Evolutionary conservation across 2,888 invertebrate genomes (phyloP).

Genomic region (Meandrusa payeni): DNA sequence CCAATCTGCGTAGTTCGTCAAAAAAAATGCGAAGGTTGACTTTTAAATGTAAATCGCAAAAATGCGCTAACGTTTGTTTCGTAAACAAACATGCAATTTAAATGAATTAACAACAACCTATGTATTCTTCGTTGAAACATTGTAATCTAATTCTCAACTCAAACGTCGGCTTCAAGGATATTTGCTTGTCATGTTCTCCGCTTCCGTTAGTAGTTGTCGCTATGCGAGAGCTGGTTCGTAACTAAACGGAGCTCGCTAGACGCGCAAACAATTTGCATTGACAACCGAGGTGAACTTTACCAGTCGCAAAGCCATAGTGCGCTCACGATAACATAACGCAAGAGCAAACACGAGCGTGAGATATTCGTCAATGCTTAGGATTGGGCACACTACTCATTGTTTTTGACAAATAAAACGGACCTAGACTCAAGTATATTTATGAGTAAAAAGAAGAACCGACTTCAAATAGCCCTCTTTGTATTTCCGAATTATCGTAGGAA

Average conservation of each 20-base stretch:
- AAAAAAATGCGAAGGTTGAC: too few relatives aligned
- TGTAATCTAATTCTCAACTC: constrained; percentile 21
- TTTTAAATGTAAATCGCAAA: too few relatives aligned
- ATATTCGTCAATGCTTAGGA: constrained; percentile 43
- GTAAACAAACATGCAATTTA: too few relatives aligned
- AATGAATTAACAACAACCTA: too few relatives aligned
- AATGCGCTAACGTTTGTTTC: too few relatives aligned
- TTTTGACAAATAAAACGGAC: too few relatives aligned
- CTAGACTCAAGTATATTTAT: too few relatives aligned
- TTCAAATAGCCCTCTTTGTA: too few relatives aligned
- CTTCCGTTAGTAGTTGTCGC: constrained; percentile 45
- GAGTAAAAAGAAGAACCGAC: too few relatives aligned
- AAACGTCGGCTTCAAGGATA: constrained; percentile 38
- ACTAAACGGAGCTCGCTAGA: constrained; percentile 41
- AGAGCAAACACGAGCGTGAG: constrained; percentile 62
- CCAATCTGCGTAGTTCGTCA: too few relatives aligned
- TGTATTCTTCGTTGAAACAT: background rate
- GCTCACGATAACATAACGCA: constrained; percentile 48
- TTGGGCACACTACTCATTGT: constrained; percentile 40
- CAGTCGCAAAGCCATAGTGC: constrained; percentile 47
- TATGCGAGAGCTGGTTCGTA: constrained; percentile 31
- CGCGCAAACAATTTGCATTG: constrained; percentile 51
- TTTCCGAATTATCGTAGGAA: too few relatives aligned
- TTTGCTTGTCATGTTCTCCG: constrained; percentile 38
- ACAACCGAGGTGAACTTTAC: constrained; percentile 50